A percentile compares a stretch with the other conserved stretches of the same genome.
phyloP scores from a whole-genome alignment of 2,888 invertebrate species.

The Machimus atricapillus region DNA sequence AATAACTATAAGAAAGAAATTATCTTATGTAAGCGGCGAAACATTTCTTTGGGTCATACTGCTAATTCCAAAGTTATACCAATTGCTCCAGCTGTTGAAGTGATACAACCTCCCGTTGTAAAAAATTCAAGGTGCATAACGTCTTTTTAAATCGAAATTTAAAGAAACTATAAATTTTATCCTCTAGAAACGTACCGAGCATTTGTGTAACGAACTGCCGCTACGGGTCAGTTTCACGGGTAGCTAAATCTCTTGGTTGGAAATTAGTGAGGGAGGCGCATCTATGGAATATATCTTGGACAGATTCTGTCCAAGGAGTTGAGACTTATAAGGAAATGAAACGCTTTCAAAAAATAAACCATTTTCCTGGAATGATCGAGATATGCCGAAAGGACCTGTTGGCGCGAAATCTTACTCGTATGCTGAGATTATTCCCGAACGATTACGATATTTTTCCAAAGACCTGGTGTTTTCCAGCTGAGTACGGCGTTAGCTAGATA shows the following conservation, averaged over 20 bases:
- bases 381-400: slow-evolving; percentile 89
- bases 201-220: slow-evolving; percentile 58
- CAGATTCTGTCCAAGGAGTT: slow-evolving; percentile 84
- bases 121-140: not conserved
- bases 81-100: not conserved
- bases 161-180: not conserved
- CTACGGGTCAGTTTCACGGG: slow-evolving; percentile 56
- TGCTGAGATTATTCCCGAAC: slow-evolving; percentile 85
- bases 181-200: slow-evolving; percentile 44
- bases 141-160: not conserved
- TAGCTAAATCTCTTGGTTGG: slow-evolving; percentile 58
- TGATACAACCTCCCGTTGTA: not conserved
- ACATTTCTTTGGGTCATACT: not conserved
- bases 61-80: not conserved
- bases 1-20: not conserved
- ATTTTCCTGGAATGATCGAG: slow-evolving; percentile 91
- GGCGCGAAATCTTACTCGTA: slow-evolving; percentile 87
- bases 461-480: slow-evolving; percentile 92
- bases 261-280: slow-evolving; percentile 74
- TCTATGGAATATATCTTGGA: slow-evolving; percentile 92
- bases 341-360: slow-evolving; percentile 89
- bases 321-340: slow-evolving; percentile 92
- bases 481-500: slow-evolving; percentile 64
- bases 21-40: not conserved
- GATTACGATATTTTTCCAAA: slow-evolving; percentile 93